These are phyloP conservation scores for Gallirallus australis DNA, from an alignment of 2,797 vertebrate genomes.

Conservation along the genomic window DNA sequence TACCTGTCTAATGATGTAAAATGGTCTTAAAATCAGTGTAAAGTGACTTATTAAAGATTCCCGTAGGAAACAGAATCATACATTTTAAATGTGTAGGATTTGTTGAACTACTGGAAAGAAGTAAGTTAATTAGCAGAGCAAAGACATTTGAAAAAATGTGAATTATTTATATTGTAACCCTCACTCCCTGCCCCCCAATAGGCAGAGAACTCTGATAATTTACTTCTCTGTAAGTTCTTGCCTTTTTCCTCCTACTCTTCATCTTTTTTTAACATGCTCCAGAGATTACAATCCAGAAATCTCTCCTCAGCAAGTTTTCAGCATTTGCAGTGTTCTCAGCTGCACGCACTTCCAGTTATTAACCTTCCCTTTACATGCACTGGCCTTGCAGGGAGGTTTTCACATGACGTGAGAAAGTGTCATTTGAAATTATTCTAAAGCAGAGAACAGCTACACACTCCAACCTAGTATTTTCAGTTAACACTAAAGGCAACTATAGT, in stretches of 20 bases:
- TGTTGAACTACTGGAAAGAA: neutral
- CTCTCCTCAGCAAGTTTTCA: conserved; percentile 23
- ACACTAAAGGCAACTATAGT: neutral
- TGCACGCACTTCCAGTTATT: conserved; percentile 3
- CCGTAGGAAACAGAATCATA: neutral
- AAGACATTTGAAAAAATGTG: neutral
- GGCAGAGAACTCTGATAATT: neutral
- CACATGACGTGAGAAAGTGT: conserved; percentile 40
- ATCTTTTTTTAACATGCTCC: neutral
- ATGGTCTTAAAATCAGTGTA: neutral
- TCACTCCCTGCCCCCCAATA: neutral
- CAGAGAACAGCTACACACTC: neutral
- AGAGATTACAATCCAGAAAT: neutral
- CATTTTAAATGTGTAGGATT: neutral
- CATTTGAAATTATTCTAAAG: conserved; percentile 52
- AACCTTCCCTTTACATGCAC: neutral
- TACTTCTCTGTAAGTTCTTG: neutral
- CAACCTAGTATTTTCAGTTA: neutral
- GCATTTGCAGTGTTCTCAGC: conserved; percentile 18
- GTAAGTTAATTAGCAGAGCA: neutral
- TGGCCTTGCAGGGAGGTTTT: conserved; percentile 15
- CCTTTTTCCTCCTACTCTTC: neutral
- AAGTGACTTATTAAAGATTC: neutral
- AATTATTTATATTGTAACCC: neutral
- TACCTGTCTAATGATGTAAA: neutral